Evolutionary conservation across 2,888 invertebrate species (phyloP).

Genomic region (Plebejus melissa): DNA sequence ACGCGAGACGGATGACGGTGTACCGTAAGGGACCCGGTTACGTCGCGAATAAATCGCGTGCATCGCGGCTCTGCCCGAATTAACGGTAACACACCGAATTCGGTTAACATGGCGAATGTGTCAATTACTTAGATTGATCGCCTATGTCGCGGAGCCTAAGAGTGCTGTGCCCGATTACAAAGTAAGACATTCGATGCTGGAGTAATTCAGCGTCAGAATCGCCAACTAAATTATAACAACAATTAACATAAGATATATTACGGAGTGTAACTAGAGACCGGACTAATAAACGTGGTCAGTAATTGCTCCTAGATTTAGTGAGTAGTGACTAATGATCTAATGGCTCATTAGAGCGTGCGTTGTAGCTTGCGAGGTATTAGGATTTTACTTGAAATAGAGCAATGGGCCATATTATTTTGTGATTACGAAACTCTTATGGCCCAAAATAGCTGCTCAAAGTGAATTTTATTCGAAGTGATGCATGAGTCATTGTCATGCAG

Average conservation of each 20-base stretch:
- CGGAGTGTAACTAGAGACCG: background rate
- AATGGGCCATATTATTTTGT: background rate
- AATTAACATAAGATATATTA: slow-evolving; percentile 12
- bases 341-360: slow-evolving; percentile 2
- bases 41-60: slow-evolving; percentile 67
- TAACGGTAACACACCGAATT: slow-evolving; percentile 69
- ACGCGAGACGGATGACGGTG: slow-evolving; percentile 46
- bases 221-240: slow-evolving; percentile 15
- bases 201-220: slow-evolving; percentile 3
- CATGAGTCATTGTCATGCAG: no score
- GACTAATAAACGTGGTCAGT: slow-evolving; percentile 7
- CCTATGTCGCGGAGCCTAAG: slow-evolving; percentile 31
- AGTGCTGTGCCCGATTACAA: slow-evolving; percentile 22
- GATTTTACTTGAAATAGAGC: background rate
- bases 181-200: background rate
- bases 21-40: slow-evolving; percentile 68
- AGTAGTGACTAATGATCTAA: slow-evolving; percentile 13
- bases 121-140: slow-evolving; percentile 43
- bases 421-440: background rate
- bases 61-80: slow-evolving; percentile 44
- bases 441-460: background rate
- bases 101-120: slow-evolving; percentile 45
- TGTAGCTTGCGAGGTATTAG: background rate
- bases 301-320: slow-evolving; percentile 16
- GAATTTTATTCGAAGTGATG: background rate